Evolutionary conservation across 1,140 invertebrate genomes (phyloP), one percentile per base, ranked within the genome.

Genomic region (Tetramorium parvispinum): DNA sequence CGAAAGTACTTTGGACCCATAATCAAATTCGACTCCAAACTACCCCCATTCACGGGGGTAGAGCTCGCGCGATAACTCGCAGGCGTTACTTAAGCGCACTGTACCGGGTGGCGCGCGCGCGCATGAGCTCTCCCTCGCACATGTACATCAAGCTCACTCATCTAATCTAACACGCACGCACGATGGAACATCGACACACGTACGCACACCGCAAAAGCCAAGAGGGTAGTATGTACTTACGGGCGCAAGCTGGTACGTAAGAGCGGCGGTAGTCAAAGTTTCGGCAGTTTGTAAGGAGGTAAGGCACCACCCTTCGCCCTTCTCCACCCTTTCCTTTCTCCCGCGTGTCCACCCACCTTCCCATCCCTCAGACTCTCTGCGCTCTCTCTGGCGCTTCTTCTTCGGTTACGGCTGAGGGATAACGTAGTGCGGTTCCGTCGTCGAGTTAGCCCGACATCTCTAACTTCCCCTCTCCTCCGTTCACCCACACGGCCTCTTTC

Each of bases 321-420:
- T 24, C 86, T 89, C 71, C 85, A 77, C 71, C 75, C 70, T 21
- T 40, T 55, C 81, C 55, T 59, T 59, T 73, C 68, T 68, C 40
- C 18, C 27, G 6, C 27, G 6, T 76, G 55, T 63, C 81, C 57
- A 49, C 37, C 65, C 21, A 55, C 82, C 8, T 37, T 37, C 37
- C 59, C 21, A 61, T 88, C 78, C 32, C 86, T 90, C 83, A 46
- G 51, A 32, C 83, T 88, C 86, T 89, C 91, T 86, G 65, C 63
- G 24, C 53, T 75, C 49, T 40, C 43, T 77, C 61, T 91, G 77
- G 77, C 61, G 79, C 85, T 89, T 90, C 89, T 92, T 89, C 91
- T 91, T 91, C 87, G 91, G 92, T 92, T 92, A 93, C 92, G 91
- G 91, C 75, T 86, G 85, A 93, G 88, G 91, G 88, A 92, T 93